Conservation (phyloP, 2,888 invertebrate genomes). For the Dendrolimus pini region DNA sequence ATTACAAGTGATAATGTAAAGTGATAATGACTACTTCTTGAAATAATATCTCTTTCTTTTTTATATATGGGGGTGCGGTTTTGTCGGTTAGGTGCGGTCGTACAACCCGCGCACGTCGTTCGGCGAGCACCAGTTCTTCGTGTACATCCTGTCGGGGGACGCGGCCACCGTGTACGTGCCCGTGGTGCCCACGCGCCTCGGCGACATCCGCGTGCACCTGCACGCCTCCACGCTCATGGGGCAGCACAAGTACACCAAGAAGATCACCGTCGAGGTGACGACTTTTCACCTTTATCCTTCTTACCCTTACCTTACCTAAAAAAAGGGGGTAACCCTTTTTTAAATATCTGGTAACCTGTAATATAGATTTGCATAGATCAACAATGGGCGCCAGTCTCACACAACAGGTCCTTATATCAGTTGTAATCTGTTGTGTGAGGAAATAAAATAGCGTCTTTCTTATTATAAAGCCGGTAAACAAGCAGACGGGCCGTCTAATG, state of each 20-base stretch:
- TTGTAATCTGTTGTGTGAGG: no score
- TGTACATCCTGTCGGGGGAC: conserved; percentile 88
- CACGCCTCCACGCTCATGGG: conserved; percentile 86
- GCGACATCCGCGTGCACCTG: conserved; percentile 75
- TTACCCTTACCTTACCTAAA: not conserved
- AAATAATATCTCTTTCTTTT: no score
- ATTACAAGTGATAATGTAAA: no score
- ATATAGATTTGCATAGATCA: no score
- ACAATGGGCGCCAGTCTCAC: no score
- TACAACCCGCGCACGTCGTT: conserved; percentile 93
- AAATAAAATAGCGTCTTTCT: no score
- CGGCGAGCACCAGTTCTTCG: conserved; percentile 97
- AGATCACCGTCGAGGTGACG: conserved; percentile 32
- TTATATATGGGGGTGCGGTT: not conserved
- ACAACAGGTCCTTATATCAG: no score
- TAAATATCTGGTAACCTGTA: no score
- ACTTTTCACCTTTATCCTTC: not conserved
- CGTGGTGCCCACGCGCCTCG: conserved; percentile 84
- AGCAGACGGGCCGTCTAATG: no score
- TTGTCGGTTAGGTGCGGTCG: conserved; percentile 76
- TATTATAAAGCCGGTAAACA: no score
- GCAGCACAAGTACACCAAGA: conserved; percentile 81
- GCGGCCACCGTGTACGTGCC: conserved; percentile 92
- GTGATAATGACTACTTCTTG: no score
- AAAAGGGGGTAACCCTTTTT: no score